A percentile compares a stretch with the other conserved stretches of the same genome.
phyloP scores from a whole-genome alignment of 2,797 vertebrate species.

The Rhadinocentrus ornatus region DNA sequence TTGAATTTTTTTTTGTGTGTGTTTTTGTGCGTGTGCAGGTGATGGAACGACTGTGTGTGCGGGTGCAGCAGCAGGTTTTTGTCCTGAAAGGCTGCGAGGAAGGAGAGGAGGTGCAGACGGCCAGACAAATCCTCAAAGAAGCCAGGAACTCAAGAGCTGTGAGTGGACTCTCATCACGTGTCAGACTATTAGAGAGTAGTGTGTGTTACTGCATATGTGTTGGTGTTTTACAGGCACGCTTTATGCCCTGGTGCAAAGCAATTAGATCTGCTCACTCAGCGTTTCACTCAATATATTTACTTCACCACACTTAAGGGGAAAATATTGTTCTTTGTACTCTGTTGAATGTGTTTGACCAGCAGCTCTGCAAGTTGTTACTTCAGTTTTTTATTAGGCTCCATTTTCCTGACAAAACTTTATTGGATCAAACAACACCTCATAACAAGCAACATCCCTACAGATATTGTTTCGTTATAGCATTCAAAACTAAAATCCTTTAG shows the following conservation, averaged over 20 bases:
- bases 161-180: constrained; percentile 50
- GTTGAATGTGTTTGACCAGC: not conserved
- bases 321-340: not conserved
- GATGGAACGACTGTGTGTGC: constrained; percentile 90
- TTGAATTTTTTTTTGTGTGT: constrained; percentile 55
- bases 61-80: constrained; percentile 91
- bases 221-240: not conserved
- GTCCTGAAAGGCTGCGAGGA: constrained; percentile 87
- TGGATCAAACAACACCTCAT: not conserved
- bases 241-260: not conserved
- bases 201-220: not conserved
- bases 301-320: not conserved
- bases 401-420: not conserved
- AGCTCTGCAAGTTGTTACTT: not conserved
- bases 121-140: constrained; percentile 91
- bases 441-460: not conserved
- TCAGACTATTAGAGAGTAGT: not conserved
- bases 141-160: constrained; percentile 92
- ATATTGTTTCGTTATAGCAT: not conserved
- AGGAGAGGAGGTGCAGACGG: constrained; percentile 89
- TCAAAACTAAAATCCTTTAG: not conserved
- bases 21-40: constrained; percentile 79
- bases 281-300: not conserved
- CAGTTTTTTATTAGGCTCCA: not conserved
- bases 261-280: not conserved